Evolutionary conservation across 2,113 vertebrate species (phyloP).

Genomic region (Burhinus oedicnemus): DNA sequence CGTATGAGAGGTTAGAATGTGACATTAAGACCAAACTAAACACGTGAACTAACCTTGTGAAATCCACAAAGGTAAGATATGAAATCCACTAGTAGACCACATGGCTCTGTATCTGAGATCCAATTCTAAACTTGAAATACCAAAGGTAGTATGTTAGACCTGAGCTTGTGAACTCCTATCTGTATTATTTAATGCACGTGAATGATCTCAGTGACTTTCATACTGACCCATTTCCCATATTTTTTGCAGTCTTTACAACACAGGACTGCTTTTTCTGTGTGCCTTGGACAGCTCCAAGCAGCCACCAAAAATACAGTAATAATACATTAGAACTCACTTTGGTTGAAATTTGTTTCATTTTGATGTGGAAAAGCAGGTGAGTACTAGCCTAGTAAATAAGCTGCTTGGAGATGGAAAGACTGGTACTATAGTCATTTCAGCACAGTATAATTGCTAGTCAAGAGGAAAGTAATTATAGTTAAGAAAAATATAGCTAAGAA

Average conservation of each 20-base stretch:
- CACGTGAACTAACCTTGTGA: not conserved
- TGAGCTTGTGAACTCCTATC: not conserved
- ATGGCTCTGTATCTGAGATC: not conserved
- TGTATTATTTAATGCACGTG: not conserved
- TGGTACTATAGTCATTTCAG: not conserved
- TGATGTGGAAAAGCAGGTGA: not conserved
- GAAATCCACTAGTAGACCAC: not conserved
- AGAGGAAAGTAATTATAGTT: not conserved
- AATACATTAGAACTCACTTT: not conserved
- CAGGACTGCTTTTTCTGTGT: not conserved
- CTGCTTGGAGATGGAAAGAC: not conserved
- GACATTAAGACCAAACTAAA: not conserved
- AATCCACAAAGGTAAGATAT: not conserved
- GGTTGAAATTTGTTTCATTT: not conserved
- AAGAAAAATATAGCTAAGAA: not conserved
- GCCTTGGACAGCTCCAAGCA: not conserved
- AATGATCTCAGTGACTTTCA: not conserved
- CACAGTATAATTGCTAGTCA: not conserved
- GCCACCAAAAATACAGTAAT: not conserved
- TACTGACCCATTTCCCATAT: fast-evolving
- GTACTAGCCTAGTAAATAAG: not conserved
- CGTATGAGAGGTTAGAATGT: not conserved
- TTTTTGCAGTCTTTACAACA: not conserved
- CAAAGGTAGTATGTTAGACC: not conserved
- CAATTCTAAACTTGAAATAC: not conserved